Evolutionary conservation across 2,113 vertebrate genomes (phyloP).

Genomic region (Psittacula cyanocephala): DNA sequence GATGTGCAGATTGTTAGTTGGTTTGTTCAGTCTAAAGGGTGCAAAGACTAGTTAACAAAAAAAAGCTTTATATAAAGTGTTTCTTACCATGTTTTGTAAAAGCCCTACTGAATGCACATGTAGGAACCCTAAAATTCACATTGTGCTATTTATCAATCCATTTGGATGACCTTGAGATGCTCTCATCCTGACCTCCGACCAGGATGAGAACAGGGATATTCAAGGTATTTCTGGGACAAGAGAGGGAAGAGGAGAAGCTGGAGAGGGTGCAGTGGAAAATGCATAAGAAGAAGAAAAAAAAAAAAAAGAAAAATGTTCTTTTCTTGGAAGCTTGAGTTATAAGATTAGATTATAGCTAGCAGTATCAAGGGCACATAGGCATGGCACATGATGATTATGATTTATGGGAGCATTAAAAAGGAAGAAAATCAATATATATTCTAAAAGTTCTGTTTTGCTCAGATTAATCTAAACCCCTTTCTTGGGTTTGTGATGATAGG

Average conservation of each 20-base stretch:
- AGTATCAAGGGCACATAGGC: conserved; percentile 64
- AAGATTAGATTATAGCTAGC: conserved; percentile 64
- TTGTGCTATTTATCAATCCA: conserved; percentile 13
- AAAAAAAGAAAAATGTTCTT: conserved; percentile 38
- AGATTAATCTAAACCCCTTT: conserved; percentile 44
- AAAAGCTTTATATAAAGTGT: neutral
- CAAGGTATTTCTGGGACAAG: neutral
- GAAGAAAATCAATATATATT: conserved; percentile 72
- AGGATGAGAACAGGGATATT: neutral
- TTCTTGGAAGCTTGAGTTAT: conserved; percentile 33
- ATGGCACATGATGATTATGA: conserved; percentile 65
- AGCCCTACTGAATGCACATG: neutral
- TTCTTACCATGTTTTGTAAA: neutral
- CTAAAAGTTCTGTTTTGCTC: conserved; percentile 64
- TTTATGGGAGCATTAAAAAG: conserved; percentile 69
- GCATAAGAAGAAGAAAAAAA: neutral
- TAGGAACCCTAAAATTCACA: neutral
- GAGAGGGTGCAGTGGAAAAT: conserved; percentile 20
- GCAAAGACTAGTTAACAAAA: neutral
- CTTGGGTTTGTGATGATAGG: neutral
- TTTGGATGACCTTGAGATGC: conserved; percentile 56
- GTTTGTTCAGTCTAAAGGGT: neutral
- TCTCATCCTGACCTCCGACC: neutral
- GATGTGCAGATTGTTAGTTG: neutral
- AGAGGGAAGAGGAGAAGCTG: neutral